Base-by-base conservation (phyloP, 1,140 invertebrate species). In the Brachionus calyciflorus region DNA sequence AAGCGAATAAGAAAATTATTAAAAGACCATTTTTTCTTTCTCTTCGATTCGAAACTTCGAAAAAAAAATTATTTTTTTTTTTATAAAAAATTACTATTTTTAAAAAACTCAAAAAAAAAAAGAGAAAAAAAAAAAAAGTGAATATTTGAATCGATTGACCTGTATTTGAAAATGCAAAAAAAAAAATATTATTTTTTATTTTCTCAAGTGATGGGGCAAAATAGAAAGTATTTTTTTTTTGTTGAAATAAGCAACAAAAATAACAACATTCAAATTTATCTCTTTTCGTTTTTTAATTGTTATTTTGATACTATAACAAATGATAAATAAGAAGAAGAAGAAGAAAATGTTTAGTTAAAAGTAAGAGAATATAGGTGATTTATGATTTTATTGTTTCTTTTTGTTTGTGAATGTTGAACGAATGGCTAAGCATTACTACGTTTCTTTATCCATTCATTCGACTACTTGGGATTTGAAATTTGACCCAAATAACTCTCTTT, bases 281-380 rank as follows among this genome's bases (percentile, higher is more conserved):
- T 37, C 9, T 37, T 37, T 37, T 37, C 3, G 9, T 37, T 37
- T 37, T 5, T 37, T 9, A 37, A 40, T 60, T 60, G 33, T 60
- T 37, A 17, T 40, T 60, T 60, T 17, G 1, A 17, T 17, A 19
- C 19, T 4, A 19, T n/a, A 9, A 19, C n/a, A 60, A 60, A 60
- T 60, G 55, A 60, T 60, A 60, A 60, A 60, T 60, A 60, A 5
- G 17, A 10, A 60, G 33, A 33, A 60, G 37, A 60, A 5, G 33
- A 26, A 60, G 33, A 60, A 60, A 55, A 55, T 30, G 17, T 28
- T 55, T 14, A 28, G 10, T 24, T 28, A 55, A 55, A 55, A 55
- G 53, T 55, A 55, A 60, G 28, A 37, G 37, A 60, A 60, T 60
- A 33, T 37, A 60, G 55, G 55, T 60, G 55, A 60, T 60, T 60